A percentile compares a stretch with the other conserved stretches of the same genome.
Conservation (phyloP, 2,113 vertebrate genomes). For the Saimiri boliviensis region DNA sequence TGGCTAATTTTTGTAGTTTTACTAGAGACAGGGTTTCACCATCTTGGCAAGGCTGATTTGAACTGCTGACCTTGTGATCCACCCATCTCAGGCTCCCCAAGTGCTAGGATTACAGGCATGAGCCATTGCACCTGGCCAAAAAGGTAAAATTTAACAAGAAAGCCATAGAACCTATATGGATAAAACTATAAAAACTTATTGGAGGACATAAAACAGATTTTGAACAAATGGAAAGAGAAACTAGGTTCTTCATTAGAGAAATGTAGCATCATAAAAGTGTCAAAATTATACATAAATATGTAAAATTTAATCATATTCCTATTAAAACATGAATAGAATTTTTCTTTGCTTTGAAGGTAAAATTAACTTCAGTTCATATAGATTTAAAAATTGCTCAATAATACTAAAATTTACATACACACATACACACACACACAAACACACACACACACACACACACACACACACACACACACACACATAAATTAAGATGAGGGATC, state of each 20-base stretch:
- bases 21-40: no score
- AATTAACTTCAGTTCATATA: constrained; percentile 18
- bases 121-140: no score
- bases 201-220: constrained; percentile 58
- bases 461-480: no score
- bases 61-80: no score
- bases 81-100: no score
- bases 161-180: background rate
- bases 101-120: no score
- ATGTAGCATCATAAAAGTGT: constrained; percentile 58
- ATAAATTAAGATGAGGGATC: background rate
- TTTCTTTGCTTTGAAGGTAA: constrained; percentile 43
- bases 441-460: no score
- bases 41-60: no score
- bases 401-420: background rate
- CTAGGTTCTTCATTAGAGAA: constrained; percentile 54
- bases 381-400: background rate
- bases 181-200: constrained; percentile 69
- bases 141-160: constrained; percentile 41
- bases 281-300: constrained; percentile 54
- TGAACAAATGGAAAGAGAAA: constrained; percentile 63
- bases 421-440: no score
- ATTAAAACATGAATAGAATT: constrained; percentile 55
- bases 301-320: constrained; percentile 48
- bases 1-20: no score